Evolutionary conservation across 2,888 invertebrate genomes (phyloP), one percentile per base, ranked within the genome.

Genomic region (Campopleginae sp.): DNA sequence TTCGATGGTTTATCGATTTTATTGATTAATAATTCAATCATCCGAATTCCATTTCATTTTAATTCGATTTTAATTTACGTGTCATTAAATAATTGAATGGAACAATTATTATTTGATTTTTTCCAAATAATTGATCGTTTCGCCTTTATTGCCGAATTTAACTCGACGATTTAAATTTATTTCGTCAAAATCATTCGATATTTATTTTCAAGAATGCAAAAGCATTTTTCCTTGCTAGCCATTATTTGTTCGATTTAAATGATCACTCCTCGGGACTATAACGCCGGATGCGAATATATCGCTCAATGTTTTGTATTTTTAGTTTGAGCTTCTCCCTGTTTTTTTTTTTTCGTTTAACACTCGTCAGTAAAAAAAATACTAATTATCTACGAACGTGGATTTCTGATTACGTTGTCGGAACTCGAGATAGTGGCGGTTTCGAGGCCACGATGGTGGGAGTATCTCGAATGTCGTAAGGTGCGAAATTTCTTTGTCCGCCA

Each of bases 341-440:
- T 68, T 68, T 68, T 44, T 27, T 68, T n/a, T n/a, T 17, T n/a
- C 4, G 17, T 46, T 5, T 7, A 38, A 44, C 46, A 23, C 19
- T 4, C 5, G 12, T 44, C 14, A 1, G 70, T 51, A 33, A 51
- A 46, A 63, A 75, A 46, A 12, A 48, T 63, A 46, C 6, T 31
- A 46, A 23, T 63, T 33, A 75, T 46, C 46, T 33, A 10, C 44
- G n/a, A 44, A 31, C 61, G 46, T n/a, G 19, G 31, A 75, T n/a
- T 46, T 63, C 12, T 48, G 63, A 75, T 72, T 72, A 19, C 46
- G 38, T n/a, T 75, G n/a, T 27, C 63, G 19, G n/a, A 10, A 75
- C 44, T 63, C 31, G 61, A 63, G 63, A 63, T 63, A 75, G 61
- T 46, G 63, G 19, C 46, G 61, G n/a, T 63, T 75, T 23, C 27